Evolutionary conservation across 2,797 vertebrate genomes (phyloP).

Genomic region (Tachyglossus aculeatus): DNA sequence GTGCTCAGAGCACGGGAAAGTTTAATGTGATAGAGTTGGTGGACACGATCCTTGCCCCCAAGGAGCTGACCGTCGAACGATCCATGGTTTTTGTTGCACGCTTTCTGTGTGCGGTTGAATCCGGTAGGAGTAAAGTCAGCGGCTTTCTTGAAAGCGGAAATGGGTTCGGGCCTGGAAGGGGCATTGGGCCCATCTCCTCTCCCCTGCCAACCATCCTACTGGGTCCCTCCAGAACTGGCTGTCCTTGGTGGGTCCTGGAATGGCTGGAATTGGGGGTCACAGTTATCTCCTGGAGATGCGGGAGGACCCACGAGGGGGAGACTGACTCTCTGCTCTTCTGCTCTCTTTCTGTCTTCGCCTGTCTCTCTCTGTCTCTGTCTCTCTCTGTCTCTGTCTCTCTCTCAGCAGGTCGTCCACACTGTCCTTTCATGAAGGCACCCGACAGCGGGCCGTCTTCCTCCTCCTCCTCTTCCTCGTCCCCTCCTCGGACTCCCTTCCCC

Average conservation of each 20-base stretch:
- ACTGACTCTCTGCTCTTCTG: slow-evolving; percentile 77
- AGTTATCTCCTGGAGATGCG: slow-evolving; percentile 25
- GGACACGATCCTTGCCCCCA: neutral
- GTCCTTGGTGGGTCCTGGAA: neutral
- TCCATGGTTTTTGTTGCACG: neutral
- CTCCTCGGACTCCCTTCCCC: slow-evolving; percentile 82
- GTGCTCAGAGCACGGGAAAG: too few species aligned
- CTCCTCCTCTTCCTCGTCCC: slow-evolving; percentile 82
- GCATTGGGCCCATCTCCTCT: neutral
- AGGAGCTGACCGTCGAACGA: neutral
- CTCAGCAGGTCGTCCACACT: slow-evolving; percentile 93
- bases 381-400: slow-evolving; percentile 76
- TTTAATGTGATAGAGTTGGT: neutral
- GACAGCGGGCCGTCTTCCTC: slow-evolving; percentile 85
- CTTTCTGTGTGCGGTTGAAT: slow-evolving; percentile 1
- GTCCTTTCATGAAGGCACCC: slow-evolving; percentile 97
- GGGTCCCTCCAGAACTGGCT: neutral
- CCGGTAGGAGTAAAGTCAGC: slow-evolving; percentile 14
- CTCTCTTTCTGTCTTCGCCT: slow-evolving; percentile 66
- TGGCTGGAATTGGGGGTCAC: slow-evolving; percentile 6
- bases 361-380: too few species aligned
- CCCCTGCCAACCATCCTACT: too few species aligned
- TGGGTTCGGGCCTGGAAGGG: neutral
- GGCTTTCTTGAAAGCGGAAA: too few species aligned
- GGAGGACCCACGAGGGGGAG: slow-evolving; percentile 57